Percentiles rank a stretch among this genome's conserved stretches.
phyloP scores from a whole-genome alignment of 2,797 vertebrate genomes.

The Taenioides sp. region DNA sequence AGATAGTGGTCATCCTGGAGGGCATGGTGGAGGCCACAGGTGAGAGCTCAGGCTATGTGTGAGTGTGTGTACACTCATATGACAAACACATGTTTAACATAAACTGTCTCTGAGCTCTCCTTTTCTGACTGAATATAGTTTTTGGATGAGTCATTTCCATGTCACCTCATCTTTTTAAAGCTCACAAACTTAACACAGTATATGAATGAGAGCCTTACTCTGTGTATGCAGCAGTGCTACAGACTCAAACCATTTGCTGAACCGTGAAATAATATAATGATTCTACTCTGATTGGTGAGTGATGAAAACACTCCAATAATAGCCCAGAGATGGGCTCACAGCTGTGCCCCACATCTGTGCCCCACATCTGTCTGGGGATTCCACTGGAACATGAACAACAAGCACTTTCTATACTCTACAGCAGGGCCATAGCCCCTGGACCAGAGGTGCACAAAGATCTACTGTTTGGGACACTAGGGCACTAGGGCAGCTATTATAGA shows the following conservation, averaged over 20 bases:
- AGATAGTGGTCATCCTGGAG: constrained; percentile 98
- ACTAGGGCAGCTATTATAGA: no score
- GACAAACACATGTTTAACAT: no score
- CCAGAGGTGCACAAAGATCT: no score
- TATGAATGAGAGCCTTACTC: no score
- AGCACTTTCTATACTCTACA: neutral
- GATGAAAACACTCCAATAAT: neutral
- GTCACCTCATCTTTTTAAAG: no score
- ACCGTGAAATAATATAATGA: constrained; percentile 3
- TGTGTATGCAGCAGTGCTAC: no score
- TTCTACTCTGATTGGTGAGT: constrained; percentile 10
- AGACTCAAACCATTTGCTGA: neutral
- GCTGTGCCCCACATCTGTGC: constrained; percentile 6
- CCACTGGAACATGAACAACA: neutral
- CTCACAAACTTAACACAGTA: no score
- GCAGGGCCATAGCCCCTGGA: neutral
- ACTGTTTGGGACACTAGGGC: no score
- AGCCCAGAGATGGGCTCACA: neutral
- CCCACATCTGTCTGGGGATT: neutral
- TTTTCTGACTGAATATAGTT: no score
- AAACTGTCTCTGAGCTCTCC: no score
- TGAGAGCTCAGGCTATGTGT: constrained; percentile 62
- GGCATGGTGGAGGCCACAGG: constrained; percentile 99
- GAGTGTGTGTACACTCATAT: neutral
- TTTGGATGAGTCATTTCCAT: no score